Base-by-base conservation (phyloP, 2,113 vertebrate species). In the Archocentrus centrarchus region DNA sequence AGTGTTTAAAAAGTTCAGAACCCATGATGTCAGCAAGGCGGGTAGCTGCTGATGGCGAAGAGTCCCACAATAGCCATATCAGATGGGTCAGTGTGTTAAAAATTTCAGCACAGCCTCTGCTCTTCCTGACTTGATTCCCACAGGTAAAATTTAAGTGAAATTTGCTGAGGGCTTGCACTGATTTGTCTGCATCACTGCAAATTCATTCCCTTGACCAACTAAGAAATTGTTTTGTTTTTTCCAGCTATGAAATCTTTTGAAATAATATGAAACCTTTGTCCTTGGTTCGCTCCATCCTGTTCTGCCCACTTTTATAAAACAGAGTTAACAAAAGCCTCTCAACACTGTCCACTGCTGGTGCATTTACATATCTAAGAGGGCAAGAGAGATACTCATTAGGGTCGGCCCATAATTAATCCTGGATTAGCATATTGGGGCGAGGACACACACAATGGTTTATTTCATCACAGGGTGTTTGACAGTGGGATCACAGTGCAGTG, bases 321-420 rank as follows among this genome's bases (percentile, higher is more conserved):
- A 70, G 53, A 73, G 76, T 80, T 84, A 75, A 92, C 91, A 88
- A 91, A 89, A 91, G 88, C 90, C 88, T 91, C 77, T 84, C 81
- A 59, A 78, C 35, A 20, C 80, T 79, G 86, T 91, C 87, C 92
- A 91, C 83, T 83, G 81, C 80, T 90, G 82, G 68, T 15, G 73
- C 87, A 95, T 95, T 93, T 92, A 89, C 93, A 95, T 93, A 93
- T 95, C 89, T 93, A 64, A 95, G 90, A 89, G 93, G 70, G 79
- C 75, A 3, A 92, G 91, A 89, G 87, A 85, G 88, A 94, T 81
- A 80, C 91, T 94, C 90, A 93, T 93, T 92, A 91, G 85, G 82
- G 83, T 84, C 79, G 87, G 89, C 80, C 91, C 93, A 93, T 93
- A 94, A 94, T 94, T 92, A 94, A 95, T 91, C 90, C 90, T 64